A percentile compares a stretch with the other conserved stretches of the same genome.
Evolutionary conservation across 2,113 vertebrate species (phyloP).

Genomic region (Tragelaphus scriptus): DNA sequence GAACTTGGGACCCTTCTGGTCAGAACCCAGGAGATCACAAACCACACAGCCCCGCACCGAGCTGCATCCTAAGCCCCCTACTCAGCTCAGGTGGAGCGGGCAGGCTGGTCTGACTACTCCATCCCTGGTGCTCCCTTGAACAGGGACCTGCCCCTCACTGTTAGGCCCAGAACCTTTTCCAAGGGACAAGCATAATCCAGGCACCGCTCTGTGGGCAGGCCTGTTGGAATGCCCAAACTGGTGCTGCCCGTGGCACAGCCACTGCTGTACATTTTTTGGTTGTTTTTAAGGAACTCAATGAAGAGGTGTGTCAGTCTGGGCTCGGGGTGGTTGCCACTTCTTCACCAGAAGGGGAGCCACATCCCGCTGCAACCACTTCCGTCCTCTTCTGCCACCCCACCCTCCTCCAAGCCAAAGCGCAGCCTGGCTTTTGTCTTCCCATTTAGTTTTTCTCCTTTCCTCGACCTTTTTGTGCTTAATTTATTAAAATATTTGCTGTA

Average conservation of each 20-base stretch:
- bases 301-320: slow-evolving; percentile 1
- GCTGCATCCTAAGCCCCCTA: background rate
- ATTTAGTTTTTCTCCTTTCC: slow-evolving; percentile 45
- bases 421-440: slow-evolving; percentile 69
- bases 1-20: background rate
- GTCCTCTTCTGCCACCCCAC: background rate
- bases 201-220: background rate
- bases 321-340: background rate
- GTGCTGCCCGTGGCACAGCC: slow-evolving; percentile 38
- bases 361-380: background rate
- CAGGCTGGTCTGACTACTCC: background rate
- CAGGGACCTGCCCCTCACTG: background rate
- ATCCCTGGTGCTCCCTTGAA: slow-evolving; percentile 48
- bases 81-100: background rate
- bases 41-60: background rate
- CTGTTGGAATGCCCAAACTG: background rate
- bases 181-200: slow-evolving; percentile 36
- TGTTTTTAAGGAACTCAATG: slow-evolving; percentile 31
- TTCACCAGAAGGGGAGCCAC: background rate
- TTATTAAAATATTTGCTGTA: slow-evolving; percentile 83
- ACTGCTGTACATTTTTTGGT: slow-evolving; percentile 31
- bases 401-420: slow-evolving; percentile 63
- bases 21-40: background rate
- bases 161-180: slow-evolving; percentile 1
- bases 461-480: slow-evolving; percentile 75